Conservation (phyloP, 2,888 invertebrate species). For the Eupeodes latifasciatus region DNA sequence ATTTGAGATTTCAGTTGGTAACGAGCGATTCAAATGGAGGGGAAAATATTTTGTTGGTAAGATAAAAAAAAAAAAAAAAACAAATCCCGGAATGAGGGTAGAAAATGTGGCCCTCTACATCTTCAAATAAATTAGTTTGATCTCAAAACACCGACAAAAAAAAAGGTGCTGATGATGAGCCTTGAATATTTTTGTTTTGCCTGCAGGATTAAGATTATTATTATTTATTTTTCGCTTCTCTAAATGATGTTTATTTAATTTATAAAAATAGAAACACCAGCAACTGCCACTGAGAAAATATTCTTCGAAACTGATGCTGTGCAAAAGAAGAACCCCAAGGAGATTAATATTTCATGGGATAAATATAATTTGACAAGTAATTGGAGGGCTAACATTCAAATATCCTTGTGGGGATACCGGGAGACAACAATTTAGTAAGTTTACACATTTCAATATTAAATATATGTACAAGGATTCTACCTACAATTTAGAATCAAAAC, state of each 20-base stretch:
- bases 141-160: no score
- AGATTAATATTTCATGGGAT: slow-evolving; percentile 93
- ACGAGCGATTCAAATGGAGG: slow-evolving; percentile 93
- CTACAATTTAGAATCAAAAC: no score
- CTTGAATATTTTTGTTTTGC: no score
- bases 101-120: not conserved
- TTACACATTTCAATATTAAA: slow-evolving; percentile 36
- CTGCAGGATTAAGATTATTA: not conserved
- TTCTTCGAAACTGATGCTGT: slow-evolving; percentile 91
- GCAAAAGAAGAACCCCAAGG: slow-evolving; percentile 89
- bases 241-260: slow-evolving; percentile 29
- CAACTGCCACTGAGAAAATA: slow-evolving; percentile 93
- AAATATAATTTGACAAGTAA: slow-evolving; percentile 93
- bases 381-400: slow-evolving; percentile 89
- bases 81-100: not conserved
- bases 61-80: slow-evolving; percentile 84
- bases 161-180: no score
- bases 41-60: slow-evolving; percentile 96
- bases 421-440: slow-evolving; percentile 89
- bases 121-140: no score
- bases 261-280: slow-evolving; percentile 90
- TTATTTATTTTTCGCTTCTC: slow-evolving; percentile 27
- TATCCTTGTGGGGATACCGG: slow-evolving; percentile 95
- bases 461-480: not conserved
- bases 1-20: slow-evolving; percentile 93